Percentiles rank a stretch among this genome's conserved stretches.
Evolutionary conservation across 2,797 vertebrate genomes (phyloP).

Genomic region (Mico argentatus): DNA sequence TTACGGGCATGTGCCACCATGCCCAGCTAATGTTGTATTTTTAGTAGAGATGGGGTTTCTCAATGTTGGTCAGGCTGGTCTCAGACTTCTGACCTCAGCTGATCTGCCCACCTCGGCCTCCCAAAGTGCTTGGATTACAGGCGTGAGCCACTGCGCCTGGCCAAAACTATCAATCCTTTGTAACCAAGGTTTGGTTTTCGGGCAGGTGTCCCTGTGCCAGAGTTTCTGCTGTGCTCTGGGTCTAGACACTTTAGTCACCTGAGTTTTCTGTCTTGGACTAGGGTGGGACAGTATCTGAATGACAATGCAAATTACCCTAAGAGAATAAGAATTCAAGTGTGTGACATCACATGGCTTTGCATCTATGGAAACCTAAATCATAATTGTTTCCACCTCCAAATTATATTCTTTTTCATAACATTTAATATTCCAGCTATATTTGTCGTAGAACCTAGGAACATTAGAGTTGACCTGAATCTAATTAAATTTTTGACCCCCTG

Average conservation of each 20-base stretch:
- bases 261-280: neutral
- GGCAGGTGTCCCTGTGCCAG: too few relatives aligned
- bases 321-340: neutral
- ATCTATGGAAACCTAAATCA: neutral
- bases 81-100: too few relatives aligned
- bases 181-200: neutral
- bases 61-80: too few relatives aligned
- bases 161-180: too few relatives aligned
- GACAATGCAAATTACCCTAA: neutral
- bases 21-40: too few relatives aligned
- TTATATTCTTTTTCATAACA: neutral
- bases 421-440: neutral
- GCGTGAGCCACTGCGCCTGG: accelerated
- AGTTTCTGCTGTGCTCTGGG: accelerated
- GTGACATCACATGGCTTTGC: neutral
- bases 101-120: too few relatives aligned
- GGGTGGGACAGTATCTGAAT: neutral
- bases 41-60: too few relatives aligned
- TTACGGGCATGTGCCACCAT: too few relatives aligned
- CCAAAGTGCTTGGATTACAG: too few relatives aligned
- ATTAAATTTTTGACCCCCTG: neutral
- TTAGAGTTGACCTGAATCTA: neutral
- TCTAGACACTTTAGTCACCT: neutral
- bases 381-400: neutral
- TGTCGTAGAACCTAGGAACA: neutral